Evolutionary conservation across 2,888 invertebrate species (phyloP).

Genomic region (Scaptomyza polygonia): DNA sequence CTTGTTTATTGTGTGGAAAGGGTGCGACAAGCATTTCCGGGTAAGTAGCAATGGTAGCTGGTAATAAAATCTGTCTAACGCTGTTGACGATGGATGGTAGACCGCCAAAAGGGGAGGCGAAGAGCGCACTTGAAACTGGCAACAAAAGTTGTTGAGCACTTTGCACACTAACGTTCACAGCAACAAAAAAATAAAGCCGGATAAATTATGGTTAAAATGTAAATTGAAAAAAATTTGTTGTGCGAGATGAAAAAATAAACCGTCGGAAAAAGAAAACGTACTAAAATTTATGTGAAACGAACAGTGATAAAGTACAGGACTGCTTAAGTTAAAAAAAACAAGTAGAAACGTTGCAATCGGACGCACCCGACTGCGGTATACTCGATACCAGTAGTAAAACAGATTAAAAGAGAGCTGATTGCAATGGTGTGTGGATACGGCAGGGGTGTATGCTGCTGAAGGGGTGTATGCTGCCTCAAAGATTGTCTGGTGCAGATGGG

Average conservation of each 20-base stretch:
- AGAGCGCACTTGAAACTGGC: conserved; percentile 54
- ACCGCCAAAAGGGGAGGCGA: background rate
- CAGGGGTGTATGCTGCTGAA: too few relatives aligned
- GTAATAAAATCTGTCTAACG: conserved; percentile 75
- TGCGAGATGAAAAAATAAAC: conserved; percentile 12
- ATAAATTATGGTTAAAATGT: conserved; percentile 69
- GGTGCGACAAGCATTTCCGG: conserved; percentile 70
- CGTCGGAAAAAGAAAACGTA: conserved; percentile 6
- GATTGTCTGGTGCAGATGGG: too few relatives aligned
- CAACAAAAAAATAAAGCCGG: conserved; percentile 24
- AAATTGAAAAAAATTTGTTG: conserved; percentile 68
- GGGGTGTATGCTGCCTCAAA: too few relatives aligned
- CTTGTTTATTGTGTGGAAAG: conserved; percentile 49
- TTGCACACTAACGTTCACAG: conserved; percentile 9
- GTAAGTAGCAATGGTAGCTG: conserved; percentile 64
- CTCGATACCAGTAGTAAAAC: too few relatives aligned
- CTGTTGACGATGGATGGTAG: conserved; percentile 23
- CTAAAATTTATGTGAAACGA: conserved; percentile 54
- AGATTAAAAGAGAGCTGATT: too few relatives aligned
- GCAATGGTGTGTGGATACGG: too few relatives aligned
- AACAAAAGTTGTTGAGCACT: conserved; percentile 41
- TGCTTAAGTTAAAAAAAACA: conserved; percentile 4
- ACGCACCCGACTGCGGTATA: too few relatives aligned
- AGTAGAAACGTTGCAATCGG: too few relatives aligned
- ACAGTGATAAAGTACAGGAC: conserved; percentile 35